phyloP scores from a whole-genome alignment of 2,797 vertebrate genomes.

The Smutsia temminckii region DNA sequence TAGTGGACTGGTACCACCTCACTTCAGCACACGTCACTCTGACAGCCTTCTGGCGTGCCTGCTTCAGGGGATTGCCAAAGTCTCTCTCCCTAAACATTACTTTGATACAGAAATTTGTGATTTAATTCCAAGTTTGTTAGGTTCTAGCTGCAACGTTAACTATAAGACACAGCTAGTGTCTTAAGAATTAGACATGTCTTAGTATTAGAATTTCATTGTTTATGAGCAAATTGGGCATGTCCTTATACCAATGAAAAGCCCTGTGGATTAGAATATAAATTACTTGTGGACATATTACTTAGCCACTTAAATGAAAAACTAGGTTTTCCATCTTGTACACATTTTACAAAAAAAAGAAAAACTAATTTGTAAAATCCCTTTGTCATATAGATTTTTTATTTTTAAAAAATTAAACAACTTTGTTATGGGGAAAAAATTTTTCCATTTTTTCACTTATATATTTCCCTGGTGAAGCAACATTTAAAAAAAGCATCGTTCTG shows the following conservation, averaged over 20 bases:
- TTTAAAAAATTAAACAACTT: constrained; percentile 41
- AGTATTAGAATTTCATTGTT: background rate
- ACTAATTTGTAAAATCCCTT: background rate
- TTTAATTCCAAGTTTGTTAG: constrained; percentile 30
- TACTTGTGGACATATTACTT: background rate
- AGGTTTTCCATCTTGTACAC: background rate
- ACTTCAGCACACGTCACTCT: rapidly evolving
- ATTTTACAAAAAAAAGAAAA: background rate
- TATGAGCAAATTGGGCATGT: background rate
- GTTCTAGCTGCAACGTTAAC: constrained; percentile 4
- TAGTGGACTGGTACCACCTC: background rate
- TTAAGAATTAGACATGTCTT: too few species aligned
- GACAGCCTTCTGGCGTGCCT: background rate
- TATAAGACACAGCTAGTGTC: background rate
- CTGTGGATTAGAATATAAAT: constrained; percentile 27
- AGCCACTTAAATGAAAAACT: background rate
- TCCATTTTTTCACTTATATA: background rate
- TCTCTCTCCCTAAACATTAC: background rate
- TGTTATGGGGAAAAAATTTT: constrained; percentile 16
- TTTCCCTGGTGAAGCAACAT: constrained; percentile 50
- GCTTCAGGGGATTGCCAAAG: background rate
- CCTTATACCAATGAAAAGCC: constrained; percentile 8
- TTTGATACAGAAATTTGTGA: constrained; percentile 33
- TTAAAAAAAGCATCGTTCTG: constrained; percentile 71
- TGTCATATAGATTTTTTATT: constrained; percentile 30